Conservation (phyloP, 2,888 invertebrate genomes). For the Stenotaenia linearis region DNA sequence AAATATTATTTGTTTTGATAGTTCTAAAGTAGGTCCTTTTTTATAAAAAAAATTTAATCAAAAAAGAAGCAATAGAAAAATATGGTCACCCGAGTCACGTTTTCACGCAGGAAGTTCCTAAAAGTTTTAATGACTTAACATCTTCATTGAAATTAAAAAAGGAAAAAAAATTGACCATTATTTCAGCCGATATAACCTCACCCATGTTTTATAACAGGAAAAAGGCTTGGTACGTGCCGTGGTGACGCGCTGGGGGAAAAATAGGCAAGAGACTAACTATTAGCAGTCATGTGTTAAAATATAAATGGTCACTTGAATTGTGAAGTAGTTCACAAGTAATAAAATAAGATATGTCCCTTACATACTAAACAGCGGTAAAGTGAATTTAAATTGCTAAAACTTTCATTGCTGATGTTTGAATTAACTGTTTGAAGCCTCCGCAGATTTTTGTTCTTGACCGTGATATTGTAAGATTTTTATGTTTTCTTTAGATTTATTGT, state of each 20-base stretch:
- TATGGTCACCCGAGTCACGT: not conserved
- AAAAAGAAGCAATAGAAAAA: not conserved
- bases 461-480: not conserved
- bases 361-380: constrained; percentile 1
- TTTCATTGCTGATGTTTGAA: not conserved
- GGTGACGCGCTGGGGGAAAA: not conserved
- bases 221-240: not conserved
- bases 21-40: not conserved
- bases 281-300: constrained; percentile 16
- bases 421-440: no score
- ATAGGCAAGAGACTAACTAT: constrained; percentile 1
- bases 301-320: constrained; percentile 26
- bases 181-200: not conserved
- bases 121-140: constrained; percentile 14
- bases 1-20: not conserved
- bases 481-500: not conserved
- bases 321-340: constrained; percentile 15
- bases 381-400: constrained; percentile 3
- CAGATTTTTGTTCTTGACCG: not conserved
- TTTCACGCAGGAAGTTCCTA: constrained; percentile 3
- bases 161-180: constrained; percentile 21
- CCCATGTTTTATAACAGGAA: constrained; percentile 22
- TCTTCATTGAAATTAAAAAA: constrained; percentile 10
- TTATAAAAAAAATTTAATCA: not conserved
- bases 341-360: not conserved